phyloP scores from a whole-genome alignment of 2,797 vertebrate species.

The Gouania willdenowi region DNA sequence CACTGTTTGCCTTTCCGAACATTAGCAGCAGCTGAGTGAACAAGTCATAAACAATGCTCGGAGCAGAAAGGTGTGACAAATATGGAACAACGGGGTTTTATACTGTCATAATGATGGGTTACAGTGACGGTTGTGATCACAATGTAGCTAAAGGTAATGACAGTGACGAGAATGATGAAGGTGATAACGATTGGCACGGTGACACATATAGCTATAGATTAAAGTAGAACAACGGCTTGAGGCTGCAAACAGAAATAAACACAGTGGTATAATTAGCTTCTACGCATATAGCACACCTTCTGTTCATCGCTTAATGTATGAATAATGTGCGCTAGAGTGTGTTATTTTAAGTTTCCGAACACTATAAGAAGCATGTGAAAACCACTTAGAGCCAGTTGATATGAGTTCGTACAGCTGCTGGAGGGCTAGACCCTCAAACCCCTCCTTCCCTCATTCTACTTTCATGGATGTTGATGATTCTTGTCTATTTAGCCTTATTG shows the following conservation, averaged over 20 bases:
- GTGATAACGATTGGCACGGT: conserved; percentile 55
- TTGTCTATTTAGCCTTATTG: conserved; percentile 65
- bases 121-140: conserved; percentile 19
- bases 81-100: conserved; percentile 5
- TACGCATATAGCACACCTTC: conserved; percentile 10
- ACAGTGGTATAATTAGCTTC: conserved; percentile 43
- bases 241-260: conserved; percentile 52
- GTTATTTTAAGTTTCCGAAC: conserved; percentile 1
- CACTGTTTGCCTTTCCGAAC: conserved; percentile 5
- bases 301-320: conserved; percentile 16
- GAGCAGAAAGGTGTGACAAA: conserved; percentile 17
- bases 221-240: conserved; percentile 42
- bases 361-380: conserved; percentile 2
- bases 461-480: conserved; percentile 48
- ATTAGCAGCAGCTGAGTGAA: conserved; percentile 43
- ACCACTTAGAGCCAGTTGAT: conserved; percentile 8
- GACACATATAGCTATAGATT: conserved; percentile 52
- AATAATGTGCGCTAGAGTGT: conserved; percentile 16
- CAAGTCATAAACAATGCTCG: conserved; percentile 19
- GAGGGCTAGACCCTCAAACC: conserved; percentile 24
- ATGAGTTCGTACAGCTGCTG: conserved; percentile 22
- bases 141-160: conserved; percentile 39
- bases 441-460: conserved; percentile 22
- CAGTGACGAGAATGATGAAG: conserved; percentile 44
- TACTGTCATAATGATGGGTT: conserved; percentile 16